Conservation (phyloP, 2,888 invertebrate species). For the Troides helena region DNA sequence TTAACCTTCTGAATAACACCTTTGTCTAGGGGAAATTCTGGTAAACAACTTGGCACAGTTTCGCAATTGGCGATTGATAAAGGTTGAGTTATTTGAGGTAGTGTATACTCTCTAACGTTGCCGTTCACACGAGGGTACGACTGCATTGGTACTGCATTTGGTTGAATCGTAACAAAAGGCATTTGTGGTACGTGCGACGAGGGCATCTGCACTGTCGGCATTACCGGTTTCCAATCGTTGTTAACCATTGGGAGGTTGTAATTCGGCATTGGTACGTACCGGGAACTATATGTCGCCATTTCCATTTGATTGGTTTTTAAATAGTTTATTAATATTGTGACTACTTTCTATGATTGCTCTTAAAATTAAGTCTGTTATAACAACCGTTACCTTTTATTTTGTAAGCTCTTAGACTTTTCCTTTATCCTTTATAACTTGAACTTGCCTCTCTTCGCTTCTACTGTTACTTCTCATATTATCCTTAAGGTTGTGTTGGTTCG, state of each 20-base stretch:
- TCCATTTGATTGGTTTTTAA: not conserved
- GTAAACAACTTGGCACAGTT: conserved; percentile 15
- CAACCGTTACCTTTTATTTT: no score
- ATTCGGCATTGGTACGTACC: conserved; percentile 32
- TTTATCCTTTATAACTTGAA: no score
- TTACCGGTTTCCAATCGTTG: conserved; percentile 40
- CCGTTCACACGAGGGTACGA: conserved; percentile 36
- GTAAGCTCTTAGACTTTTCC: no score
- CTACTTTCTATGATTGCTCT: no score
- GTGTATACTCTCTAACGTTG: conserved; percentile 29
- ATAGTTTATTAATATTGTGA: no score
- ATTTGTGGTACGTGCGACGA: conserved; percentile 32
- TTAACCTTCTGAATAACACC: not conserved
- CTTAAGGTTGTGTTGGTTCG: not conserved
- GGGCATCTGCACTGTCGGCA: conserved; percentile 33
- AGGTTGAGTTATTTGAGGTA: conserved; percentile 22
- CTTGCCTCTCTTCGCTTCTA: no score
- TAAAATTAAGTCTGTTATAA: no score
- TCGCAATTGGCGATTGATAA: conserved; percentile 15
- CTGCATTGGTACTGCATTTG: conserved; percentile 35
- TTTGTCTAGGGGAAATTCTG: not conserved
- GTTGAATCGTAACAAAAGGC: conserved; percentile 36
- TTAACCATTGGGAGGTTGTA: conserved; percentile 33
- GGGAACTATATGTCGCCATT: conserved; percentile 37
- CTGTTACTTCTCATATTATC: not conserved